These are phyloP conservation scores for Synergus japonicus DNA, from an alignment of 2,888 invertebrate species.

Conservation along the genomic window DNA sequence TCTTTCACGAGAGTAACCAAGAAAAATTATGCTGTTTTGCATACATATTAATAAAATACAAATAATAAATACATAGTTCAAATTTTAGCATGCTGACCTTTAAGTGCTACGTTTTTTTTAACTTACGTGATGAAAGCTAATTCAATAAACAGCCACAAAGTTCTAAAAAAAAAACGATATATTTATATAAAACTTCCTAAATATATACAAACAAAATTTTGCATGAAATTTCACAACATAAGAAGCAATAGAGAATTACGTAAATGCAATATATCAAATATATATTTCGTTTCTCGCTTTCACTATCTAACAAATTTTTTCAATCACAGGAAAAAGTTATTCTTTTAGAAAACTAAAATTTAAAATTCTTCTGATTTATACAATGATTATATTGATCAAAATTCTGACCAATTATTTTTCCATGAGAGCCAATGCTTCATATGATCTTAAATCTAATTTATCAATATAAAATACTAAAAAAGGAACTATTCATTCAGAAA, in stretches of 20 bases:
- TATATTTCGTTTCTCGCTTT: background rate
- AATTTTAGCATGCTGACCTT: background rate
- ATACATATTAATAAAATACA: background rate
- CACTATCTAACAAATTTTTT: conserved; percentile 11
- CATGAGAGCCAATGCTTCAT: background rate
- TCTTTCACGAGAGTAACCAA: background rate
- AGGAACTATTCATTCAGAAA: conserved; percentile 16
- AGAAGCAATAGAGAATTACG: conserved; percentile 26
- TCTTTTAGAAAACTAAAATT: background rate
- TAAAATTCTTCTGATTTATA: background rate
- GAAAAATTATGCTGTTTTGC: background rate
- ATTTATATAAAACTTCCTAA: conserved; percentile 15
- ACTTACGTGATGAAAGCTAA: background rate
- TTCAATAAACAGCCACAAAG: conserved; percentile 13
- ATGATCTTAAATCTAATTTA: conserved; percentile 15
- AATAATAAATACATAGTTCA: background rate
- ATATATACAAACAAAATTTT: conserved; percentile 34
- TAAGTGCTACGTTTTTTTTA: background rate
- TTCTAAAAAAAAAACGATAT: conserved; percentile 16
- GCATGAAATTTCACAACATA: conserved; percentile 19
- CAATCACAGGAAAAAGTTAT: conserved; percentile 11
- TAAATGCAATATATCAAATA: conserved; percentile 6
- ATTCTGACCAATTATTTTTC: background rate
- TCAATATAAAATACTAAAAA: conserved; percentile 30
- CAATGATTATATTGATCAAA: background rate